Conservation (phyloP, 2,888 invertebrate species). For the Asteroscopus sphinx region DNA sequence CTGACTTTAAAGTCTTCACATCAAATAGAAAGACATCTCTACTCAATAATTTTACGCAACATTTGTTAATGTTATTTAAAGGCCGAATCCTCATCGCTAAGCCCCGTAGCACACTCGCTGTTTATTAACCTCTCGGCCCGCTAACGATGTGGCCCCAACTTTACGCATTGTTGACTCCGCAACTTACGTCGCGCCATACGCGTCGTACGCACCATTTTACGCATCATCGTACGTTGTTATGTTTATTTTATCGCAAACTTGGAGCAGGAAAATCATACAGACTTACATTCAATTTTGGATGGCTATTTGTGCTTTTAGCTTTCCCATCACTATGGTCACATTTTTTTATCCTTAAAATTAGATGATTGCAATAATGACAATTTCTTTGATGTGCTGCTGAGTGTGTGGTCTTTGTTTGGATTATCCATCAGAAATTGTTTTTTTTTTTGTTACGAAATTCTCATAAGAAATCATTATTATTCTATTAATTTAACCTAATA, state of each 20-base stretch:
- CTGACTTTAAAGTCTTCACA: too few relatives aligned
- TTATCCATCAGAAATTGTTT: too few relatives aligned
- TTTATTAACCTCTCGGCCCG: conserved; percentile 45
- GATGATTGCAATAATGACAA: too few relatives aligned
- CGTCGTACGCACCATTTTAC: conserved; percentile 49
- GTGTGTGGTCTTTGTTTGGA: too few relatives aligned
- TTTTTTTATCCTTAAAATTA: not conserved
- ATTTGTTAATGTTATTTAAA: conserved; percentile 32
- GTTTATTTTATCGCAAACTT: conserved; percentile 59
- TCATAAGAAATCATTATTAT: too few relatives aligned
- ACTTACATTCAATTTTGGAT: conserved; percentile 42
- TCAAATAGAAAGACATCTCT: not conserved
- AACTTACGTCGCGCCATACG: conserved; percentile 45
- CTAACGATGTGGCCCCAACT: conserved; percentile 56
- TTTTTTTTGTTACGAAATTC: too few relatives aligned
- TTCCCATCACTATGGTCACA: conserved; percentile 5
- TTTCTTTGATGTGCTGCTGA: too few relatives aligned
- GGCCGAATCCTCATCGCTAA: conserved; percentile 4
- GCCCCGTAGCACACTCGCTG: conserved; percentile 22
- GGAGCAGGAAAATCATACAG: conserved; percentile 53
- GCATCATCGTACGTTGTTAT: conserved; percentile 58
- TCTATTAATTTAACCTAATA: too few relatives aligned
- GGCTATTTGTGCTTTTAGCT: conserved; percentile 14
- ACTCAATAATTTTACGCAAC: conserved; percentile 18
- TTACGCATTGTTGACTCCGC: conserved; percentile 57